These are phyloP conservation scores for Troides oblongomaculatus DNA, from an alignment of 2,888 invertebrate species.

Conservation along the genomic window DNA sequence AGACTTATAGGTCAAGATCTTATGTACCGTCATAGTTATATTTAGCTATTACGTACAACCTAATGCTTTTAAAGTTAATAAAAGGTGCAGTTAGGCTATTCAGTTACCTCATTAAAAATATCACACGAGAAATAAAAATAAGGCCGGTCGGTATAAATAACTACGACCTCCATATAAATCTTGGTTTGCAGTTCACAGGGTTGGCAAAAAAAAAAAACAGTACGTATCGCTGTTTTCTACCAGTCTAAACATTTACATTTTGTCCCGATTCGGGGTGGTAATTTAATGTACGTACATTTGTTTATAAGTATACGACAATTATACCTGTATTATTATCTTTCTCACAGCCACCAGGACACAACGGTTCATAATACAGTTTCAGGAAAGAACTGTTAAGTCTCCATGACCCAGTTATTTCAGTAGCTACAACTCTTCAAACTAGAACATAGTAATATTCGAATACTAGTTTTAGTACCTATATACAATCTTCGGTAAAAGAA, in stretches of 20 bases:
- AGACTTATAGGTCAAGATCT: constrained; percentile 32
- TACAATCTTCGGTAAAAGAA: too few species aligned
- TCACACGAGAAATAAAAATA: constrained; percentile 77
- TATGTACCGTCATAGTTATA: constrained; percentile 32
- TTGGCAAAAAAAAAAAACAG: constrained; percentile 42
- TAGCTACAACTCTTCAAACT: too few species aligned
- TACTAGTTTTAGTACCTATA: too few species aligned
- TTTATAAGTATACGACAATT: neutral
- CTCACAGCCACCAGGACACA: too few species aligned
- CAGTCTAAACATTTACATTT: constrained; percentile 31
- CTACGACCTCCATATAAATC: constrained; percentile 70
- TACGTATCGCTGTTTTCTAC: constrained; percentile 11
- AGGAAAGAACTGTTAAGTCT: too few species aligned
- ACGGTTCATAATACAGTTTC: too few species aligned
- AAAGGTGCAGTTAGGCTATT: constrained; percentile 66
- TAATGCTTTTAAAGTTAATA: constrained; percentile 68
- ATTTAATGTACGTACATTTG: neutral
- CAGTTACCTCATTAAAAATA: constrained; percentile 77
- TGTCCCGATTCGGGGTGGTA: neutral
- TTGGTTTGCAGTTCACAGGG: constrained; percentile 69
- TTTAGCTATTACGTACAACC: constrained; percentile 31
- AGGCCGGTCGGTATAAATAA: constrained; percentile 71
- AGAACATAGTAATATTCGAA: too few species aligned
- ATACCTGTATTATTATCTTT: too few species aligned
- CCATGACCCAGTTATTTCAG: too few species aligned